Evolutionary conservation across 2,888 invertebrate genomes (phyloP).

Genomic region (Chaitophorus viminalis): DNA sequence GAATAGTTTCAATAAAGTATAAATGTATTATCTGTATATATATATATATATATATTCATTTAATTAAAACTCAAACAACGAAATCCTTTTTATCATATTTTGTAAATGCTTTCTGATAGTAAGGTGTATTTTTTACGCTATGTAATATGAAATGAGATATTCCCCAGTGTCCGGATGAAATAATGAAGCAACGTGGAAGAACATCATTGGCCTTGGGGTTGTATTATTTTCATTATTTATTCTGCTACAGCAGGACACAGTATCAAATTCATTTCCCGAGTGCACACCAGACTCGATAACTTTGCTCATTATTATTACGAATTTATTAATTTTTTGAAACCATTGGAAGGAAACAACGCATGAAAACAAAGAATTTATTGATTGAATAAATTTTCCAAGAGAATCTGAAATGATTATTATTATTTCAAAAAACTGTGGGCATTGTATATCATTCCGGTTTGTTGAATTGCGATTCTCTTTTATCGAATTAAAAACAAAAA

Average conservation of each 20-base stretch:
- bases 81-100: constrained; percentile 8
- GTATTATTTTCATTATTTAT: constrained; percentile 56
- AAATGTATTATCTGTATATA: not conserved
- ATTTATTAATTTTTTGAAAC: constrained; percentile 55
- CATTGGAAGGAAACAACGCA: not conserved
- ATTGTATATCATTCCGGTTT: not conserved
- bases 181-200: constrained; percentile 41
- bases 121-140: not conserved
- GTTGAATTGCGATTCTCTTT: not conserved
- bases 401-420: constrained; percentile 9
- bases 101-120: constrained; percentile 5
- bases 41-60: not conserved
- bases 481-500: not conserved
- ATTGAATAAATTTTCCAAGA: not conserved
- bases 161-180: constrained; percentile 37
- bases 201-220: constrained; percentile 44
- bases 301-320: constrained; percentile 48
- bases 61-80: not conserved
- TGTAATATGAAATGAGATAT: constrained; percentile 44
- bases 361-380: constrained; percentile 37
- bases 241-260: constrained; percentile 40
- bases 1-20: not conserved
- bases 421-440: not conserved
- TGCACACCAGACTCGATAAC: constrained; percentile 42
- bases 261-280: constrained; percentile 58